Percentiles rank a stretch among this genome's conserved stretches.
phyloP scores from a whole-genome alignment of 2,113 vertebrate genomes.

The Pteruthius melanotis region DNA sequence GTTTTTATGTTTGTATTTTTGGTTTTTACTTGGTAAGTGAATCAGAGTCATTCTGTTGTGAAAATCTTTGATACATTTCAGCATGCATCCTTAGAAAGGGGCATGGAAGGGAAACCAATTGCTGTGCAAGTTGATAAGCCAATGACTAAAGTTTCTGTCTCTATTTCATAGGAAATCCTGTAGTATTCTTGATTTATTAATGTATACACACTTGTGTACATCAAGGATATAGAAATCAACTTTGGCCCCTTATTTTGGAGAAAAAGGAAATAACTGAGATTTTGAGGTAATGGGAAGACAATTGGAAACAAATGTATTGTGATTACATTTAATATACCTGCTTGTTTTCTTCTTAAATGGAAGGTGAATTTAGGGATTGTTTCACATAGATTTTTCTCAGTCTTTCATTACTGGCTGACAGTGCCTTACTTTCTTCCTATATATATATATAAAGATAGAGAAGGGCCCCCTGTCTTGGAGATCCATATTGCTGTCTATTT shows the following conservation, averaged over 20 bases:
- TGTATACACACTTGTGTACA: background rate
- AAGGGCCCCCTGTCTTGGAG: background rate
- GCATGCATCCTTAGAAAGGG: background rate
- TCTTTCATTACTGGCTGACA: background rate
- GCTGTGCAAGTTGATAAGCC: background rate
- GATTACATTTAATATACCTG: background rate
- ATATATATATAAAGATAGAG: background rate
- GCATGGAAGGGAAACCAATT: background rate
- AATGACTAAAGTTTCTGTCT: background rate
- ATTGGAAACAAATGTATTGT: background rate
- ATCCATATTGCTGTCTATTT: background rate
- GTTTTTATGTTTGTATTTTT: background rate
- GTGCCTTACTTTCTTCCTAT: background rate
- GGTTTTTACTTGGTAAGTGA: background rate
- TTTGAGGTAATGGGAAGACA: background rate
- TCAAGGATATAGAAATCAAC: background rate
- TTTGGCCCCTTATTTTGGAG: background rate
- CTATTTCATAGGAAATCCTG: background rate
- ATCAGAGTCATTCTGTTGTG: background rate
- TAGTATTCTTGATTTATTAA: background rate
- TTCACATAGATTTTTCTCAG: background rate
- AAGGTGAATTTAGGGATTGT: background rate
- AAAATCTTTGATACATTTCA: background rate
- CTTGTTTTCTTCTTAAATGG: background rate
- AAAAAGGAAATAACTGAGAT: background rate